phyloP scores from a whole-genome alignment of 2,888 invertebrate genomes.

The Erebia epiphron region DNA sequence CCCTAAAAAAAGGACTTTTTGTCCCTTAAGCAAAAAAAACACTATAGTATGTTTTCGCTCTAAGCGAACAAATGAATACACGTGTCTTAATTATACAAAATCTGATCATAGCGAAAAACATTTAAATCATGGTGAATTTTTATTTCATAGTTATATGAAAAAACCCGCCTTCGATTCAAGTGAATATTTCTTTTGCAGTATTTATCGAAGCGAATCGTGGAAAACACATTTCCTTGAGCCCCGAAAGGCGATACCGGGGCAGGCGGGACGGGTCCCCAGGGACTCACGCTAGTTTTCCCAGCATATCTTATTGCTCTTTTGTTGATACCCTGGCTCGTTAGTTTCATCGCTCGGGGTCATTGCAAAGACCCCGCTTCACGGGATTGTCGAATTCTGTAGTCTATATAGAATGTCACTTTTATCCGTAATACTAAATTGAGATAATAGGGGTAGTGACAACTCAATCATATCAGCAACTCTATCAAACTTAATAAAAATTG shows the following conservation, averaged over 20 bases:
- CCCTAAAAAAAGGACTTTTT: too few relatives aligned
- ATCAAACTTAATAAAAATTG: too few relatives aligned
- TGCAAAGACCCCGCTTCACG: slow-evolving; percentile 46
- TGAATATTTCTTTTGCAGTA: slow-evolving; percentile 35
- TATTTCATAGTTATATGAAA: not conserved
- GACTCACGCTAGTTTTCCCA: slow-evolving; percentile 79
- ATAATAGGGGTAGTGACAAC: not conserved
- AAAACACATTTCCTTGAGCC: slow-evolving; percentile 57
- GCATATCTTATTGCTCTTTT: slow-evolving; percentile 83
- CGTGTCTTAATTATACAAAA: not conserved
- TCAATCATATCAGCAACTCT: too few relatives aligned
- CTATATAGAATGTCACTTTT: not conserved
- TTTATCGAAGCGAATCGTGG: slow-evolving; percentile 44
- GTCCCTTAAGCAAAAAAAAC: too few relatives aligned
- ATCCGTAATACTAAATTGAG: not conserved
- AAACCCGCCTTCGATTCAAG: slow-evolving; percentile 35
- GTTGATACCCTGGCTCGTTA: slow-evolving; percentile 81
- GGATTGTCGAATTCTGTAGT: slow-evolving; percentile 41
- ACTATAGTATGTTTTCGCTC: too few relatives aligned
- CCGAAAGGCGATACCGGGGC: slow-evolving; percentile 54
- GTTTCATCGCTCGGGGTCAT: slow-evolving; percentile 79
- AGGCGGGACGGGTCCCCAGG: slow-evolving; percentile 63
- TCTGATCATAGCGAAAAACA: not conserved
- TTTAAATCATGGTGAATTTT: not conserved
- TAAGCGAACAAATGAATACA: too few relatives aligned